Conservation (phyloP, 2,888 invertebrate genomes). For the Trilocha varians region DNA sequence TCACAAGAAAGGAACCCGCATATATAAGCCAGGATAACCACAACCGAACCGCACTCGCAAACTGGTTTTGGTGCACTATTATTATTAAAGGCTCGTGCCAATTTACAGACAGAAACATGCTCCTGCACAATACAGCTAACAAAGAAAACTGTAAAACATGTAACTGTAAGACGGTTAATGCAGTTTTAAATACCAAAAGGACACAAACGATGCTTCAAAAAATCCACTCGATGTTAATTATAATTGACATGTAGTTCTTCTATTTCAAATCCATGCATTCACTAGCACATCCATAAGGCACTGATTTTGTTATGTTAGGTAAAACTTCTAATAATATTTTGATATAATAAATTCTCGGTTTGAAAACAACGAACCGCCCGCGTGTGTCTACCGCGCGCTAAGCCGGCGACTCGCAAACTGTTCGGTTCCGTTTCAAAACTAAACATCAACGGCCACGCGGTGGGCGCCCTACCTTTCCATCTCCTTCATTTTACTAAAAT, state of each 20-base stretch:
- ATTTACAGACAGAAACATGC: constrained; percentile 58
- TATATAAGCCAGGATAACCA: constrained; percentile 61
- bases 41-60: constrained; percentile 63
- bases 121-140: constrained; percentile 46
- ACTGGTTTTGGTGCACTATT: constrained; percentile 70
- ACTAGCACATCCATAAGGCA: constrained; percentile 70
- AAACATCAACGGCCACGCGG: constrained; percentile 63
- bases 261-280: constrained; percentile 54
- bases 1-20: constrained; percentile 58
- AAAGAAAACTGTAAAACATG: constrained; percentile 41
- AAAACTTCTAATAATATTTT: constrained; percentile 42
- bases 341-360: constrained; percentile 50
- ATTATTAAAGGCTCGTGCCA: constrained; percentile 72
- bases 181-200: constrained; percentile 63
- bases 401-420: constrained; percentile 73
- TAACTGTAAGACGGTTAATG: constrained; percentile 37
- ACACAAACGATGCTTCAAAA: constrained; percentile 50
- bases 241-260: constrained; percentile 36
- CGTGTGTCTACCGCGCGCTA: constrained; percentile 56
- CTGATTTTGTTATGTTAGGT: constrained; percentile 44
- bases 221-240: constrained; percentile 51
- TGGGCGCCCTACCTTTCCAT: constrained; percentile 58
- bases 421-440: constrained; percentile 56
- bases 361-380: constrained; percentile 59
- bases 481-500: constrained; percentile 50